Percentiles rank a stretch among this genome's conserved stretches.
These are phyloP conservation scores for Aurelia aurita DNA, from an alignment of 30 jellyfish, hydroid and myxozoan genomes.

Conservation along the genomic window DNA sequence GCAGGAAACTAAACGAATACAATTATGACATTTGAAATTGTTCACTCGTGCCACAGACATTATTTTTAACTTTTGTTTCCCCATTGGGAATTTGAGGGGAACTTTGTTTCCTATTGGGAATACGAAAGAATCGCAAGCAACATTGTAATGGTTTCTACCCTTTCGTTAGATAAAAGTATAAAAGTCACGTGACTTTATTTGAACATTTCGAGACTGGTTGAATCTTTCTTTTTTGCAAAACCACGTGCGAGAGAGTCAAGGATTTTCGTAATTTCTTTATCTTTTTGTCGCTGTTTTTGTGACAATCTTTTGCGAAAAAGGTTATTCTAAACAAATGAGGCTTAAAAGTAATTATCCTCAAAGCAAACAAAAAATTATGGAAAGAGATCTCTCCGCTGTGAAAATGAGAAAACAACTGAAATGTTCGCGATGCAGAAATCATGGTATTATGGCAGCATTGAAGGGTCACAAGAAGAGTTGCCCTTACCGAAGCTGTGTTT, in stretches of 20 bases:
- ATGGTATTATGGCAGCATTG: conserved; percentile 43
- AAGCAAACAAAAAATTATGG: conserved; percentile 1
- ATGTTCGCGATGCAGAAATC: conserved; percentile 69
- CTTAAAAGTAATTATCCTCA: conserved; percentile 39
- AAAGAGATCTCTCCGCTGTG: conserved; percentile 33
- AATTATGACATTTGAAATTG: no score
- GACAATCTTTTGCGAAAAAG: background rate
- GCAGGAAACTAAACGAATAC: no score
- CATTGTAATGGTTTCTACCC: conserved; percentile 5
- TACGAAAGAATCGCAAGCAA: background rate
- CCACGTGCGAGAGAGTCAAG: no score
- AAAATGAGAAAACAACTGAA: conserved; percentile 52
- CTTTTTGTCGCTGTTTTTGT: background rate
- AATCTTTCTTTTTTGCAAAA: no score
- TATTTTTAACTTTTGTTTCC: background rate
- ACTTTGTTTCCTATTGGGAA: background rate
- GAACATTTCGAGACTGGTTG: no score
- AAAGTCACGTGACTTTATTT: conserved; percentile 5
- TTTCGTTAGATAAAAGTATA: background rate
- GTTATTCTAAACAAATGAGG: conserved; percentile 20
- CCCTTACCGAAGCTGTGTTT: conserved; percentile 61
- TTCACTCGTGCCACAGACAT: background rate
- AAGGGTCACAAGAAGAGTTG: conserved; percentile 68
- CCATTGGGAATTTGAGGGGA: conserved; percentile 13
- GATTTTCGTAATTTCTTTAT: no score